A percentile compares a stretch with the other conserved stretches of the same genome.
Evolutionary conservation across 2,888 invertebrate species (phyloP).

Genomic region (Nemapogon koenigi): DNA sequence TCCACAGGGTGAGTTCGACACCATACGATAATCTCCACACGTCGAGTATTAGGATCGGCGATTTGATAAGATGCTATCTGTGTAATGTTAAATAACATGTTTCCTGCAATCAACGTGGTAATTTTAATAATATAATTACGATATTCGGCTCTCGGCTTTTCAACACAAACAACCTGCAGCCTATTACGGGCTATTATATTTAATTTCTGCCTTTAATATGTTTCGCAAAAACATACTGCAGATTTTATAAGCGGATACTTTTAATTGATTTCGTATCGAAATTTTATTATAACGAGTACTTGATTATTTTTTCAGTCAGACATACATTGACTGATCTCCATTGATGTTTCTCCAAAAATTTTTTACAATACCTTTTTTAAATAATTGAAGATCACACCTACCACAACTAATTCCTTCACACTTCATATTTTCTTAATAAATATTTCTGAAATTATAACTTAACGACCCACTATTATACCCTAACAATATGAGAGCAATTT

Average conservation of each 20-base stretch:
- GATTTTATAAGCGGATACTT: too few relatives aligned
- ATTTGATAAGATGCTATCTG: slow-evolving; percentile 56
- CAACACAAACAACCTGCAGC: slow-evolving; percentile 20
- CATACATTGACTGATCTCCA: too few relatives aligned
- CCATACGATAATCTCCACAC: slow-evolving; percentile 59
- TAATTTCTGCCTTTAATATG: background rate
- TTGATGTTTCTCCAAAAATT: too few relatives aligned
- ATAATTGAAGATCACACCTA: too few relatives aligned
- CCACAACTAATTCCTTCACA: too few relatives aligned
- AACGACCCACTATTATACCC: background rate
- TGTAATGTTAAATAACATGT: slow-evolving; percentile 58
- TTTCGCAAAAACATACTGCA: background rate
- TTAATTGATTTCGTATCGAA: too few relatives aligned
- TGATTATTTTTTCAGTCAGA: too few relatives aligned
- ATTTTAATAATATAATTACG: slow-evolving; percentile 62
- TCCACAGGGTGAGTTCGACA: slow-evolving; percentile 52
- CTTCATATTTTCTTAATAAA: too few relatives aligned
- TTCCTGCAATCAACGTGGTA: slow-evolving; percentile 60
- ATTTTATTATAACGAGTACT: too few relatives aligned
- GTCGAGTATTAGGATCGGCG: slow-evolving; percentile 50
- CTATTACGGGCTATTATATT: slow-evolving; percentile 4
- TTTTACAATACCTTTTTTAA: too few relatives aligned
- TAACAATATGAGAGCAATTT: background rate
- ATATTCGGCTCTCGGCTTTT: slow-evolving; percentile 47
- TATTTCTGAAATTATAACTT: too few relatives aligned